Evolutionary conservation across 2,113 vertebrate genomes (phyloP).

Genomic region (Hepsetus odoe): DNA sequence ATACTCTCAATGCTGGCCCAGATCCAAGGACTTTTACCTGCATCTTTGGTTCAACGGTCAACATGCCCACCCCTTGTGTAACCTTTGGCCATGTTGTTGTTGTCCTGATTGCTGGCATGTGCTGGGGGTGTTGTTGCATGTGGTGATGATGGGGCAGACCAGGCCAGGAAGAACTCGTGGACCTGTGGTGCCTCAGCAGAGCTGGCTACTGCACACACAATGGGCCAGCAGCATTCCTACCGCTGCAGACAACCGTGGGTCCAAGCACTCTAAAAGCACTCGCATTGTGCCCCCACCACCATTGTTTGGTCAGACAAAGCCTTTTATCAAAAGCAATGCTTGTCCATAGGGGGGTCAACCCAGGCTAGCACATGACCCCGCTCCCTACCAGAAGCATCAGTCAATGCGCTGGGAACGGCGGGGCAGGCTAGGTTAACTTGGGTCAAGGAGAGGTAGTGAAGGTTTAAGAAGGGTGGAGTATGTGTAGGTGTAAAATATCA

Average conservation of each 20-base stretch:
- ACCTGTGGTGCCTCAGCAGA: conserved; percentile 16
- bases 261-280: conserved; percentile 26
- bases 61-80: background rate
- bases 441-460: background rate
- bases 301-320: conserved; percentile 57
- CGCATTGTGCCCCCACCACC: conserved; percentile 43
- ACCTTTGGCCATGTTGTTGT: conserved; percentile 16
- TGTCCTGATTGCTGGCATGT: background rate
- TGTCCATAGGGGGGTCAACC: conserved; percentile 49
- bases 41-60: conserved; percentile 7
- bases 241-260: conserved; percentile 5
- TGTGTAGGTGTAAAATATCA: background rate
- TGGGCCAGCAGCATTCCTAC: conserved; percentile 31
- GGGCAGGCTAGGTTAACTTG: background rate
- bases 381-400: conserved; percentile 19
- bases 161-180: conserved; percentile 12
- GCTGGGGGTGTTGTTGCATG: conserved; percentile 1
- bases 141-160: background rate
- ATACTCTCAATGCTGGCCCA: background rate
- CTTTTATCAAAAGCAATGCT: conserved; percentile 51
- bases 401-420: background rate
- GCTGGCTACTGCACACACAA: conserved; percentile 16
- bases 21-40: background rate
- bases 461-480: background rate
- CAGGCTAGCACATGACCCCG: conserved; percentile 23